Evolutionary conservation across 2,113 vertebrate genomes (phyloP).

Genomic region (Noctilio leporinus): DNA sequence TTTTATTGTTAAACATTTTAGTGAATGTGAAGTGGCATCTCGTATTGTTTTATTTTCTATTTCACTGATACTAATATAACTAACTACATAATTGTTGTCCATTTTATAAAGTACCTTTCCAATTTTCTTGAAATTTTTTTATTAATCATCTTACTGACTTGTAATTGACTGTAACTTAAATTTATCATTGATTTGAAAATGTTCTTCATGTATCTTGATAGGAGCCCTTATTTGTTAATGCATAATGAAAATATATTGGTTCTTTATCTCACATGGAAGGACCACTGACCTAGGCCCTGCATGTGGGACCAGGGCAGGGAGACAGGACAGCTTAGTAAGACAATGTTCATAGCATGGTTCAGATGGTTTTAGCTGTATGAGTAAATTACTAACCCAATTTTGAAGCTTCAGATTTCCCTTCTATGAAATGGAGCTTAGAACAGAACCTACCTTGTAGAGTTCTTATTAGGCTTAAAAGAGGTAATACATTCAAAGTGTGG

Average conservation of each 20-base stretch:
- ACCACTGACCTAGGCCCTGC: background rate
- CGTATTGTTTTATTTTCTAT: background rate
- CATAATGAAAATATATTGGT: background rate
- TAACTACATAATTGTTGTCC: background rate
- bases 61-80: background rate
- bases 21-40: background rate
- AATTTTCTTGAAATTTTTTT: background rate
- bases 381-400: background rate
- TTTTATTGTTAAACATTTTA: background rate
- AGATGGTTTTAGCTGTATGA: background rate
- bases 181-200: background rate
- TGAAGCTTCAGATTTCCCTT: slow-evolving; percentile 27
- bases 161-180: background rate
- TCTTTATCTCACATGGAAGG: background rate
- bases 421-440: background rate
- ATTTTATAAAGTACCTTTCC: background rate
- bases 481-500: background rate
- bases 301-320: background rate
- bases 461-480: slow-evolving; percentile 4
- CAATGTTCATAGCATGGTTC: background rate
- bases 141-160: background rate
- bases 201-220: background rate
- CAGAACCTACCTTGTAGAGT: background rate
- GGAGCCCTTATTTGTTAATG: background rate
- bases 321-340: background rate